Percentiles rank a stretch among this genome's conserved stretches.
Evolutionary conservation across 2,888 invertebrate genomes (phyloP).

Genomic region (Ceraclea dissimilis): DNA sequence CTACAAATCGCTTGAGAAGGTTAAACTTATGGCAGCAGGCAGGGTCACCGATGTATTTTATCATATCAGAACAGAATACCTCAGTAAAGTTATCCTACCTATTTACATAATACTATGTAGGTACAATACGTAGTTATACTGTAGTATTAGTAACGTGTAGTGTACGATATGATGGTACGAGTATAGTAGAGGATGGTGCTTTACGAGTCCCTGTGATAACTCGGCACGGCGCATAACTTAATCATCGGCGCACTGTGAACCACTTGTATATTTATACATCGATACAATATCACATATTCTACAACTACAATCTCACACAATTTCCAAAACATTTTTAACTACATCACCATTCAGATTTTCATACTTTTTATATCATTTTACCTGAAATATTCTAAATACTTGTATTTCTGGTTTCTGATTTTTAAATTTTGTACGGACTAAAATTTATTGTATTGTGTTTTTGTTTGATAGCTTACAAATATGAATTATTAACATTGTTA

Average conservation of each 20-base stretch:
- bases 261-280: not conserved
- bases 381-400: too few relatives aligned
- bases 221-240: slow-evolving; percentile 2
- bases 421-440: not conserved
- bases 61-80: not conserved
- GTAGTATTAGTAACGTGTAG: too few relatives aligned
- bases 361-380: too few relatives aligned
- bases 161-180: not conserved
- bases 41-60: not conserved
- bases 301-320: not conserved
- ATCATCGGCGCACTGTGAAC: not conserved
- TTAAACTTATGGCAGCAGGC: not conserved
- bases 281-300: not conserved
- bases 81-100: not conserved
- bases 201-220: slow-evolving; percentile 2
- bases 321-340: too few relatives aligned
- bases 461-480: too few relatives aligned
- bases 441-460: not conserved
- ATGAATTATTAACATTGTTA: too few relatives aligned
- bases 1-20: not conserved
- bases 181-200: not conserved
- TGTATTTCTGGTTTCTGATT: too few relatives aligned
- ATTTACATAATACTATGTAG: too few relatives aligned
- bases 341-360: too few relatives aligned
- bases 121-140: too few relatives aligned